Base-by-base conservation (phyloP, 2,113 vertebrate species). In the Machaerirhynchus nigripectus region DNA sequence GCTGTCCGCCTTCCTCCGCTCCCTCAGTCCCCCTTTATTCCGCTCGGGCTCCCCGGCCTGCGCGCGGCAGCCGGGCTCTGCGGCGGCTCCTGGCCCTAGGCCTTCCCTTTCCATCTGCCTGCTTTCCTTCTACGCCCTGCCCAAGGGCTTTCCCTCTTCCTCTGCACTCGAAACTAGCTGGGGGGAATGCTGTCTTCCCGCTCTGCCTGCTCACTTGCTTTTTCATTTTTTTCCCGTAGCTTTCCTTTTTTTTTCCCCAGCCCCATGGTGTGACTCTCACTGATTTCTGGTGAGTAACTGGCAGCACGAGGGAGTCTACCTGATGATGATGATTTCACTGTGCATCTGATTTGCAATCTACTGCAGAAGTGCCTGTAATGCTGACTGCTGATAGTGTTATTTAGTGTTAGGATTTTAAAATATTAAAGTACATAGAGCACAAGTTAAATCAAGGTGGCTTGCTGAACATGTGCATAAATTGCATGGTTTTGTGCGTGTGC, bases 221-320 rank as follows among this genome's bases (percentile, higher is more conserved):
- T 6, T 15, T 16, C 11, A 4, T 28, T 8, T 17, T 35, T 17
- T 37, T 5, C 3, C 3, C 1, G 14, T 31, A 2, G 9, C 14
- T 44, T 24, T 8, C 10, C 1, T 13, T 9, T 5, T 9, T 8
- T 22, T 30, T 4, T 17, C 2, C 5, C 16, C 6, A 4, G 23
- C 33, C 21, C 14, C 37, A 4, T 2, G 3, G 53, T 57, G 27
- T 76, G 74, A 64, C 42, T 76, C 44, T 40, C 26, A 4, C 59
- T 89, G 93, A 81, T 87, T 96, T 47, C 89, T 59, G 84, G 84
- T 76, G 74, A 93, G 91, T 89, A 91, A 46, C 71, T 44, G 55
- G 33, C 67, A 76, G 73, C 65, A 30, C 0, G 7, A 37, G 49
- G 70, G 59, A 69, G 50, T 24, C 57, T 69, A 7, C 87, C 71